A percentile compares a stretch with the other conserved stretches of the same genome.
phyloP scores from a whole-genome alignment of 53 echinoderm and acorn worm species.

The Pentamera pediparva region DNA sequence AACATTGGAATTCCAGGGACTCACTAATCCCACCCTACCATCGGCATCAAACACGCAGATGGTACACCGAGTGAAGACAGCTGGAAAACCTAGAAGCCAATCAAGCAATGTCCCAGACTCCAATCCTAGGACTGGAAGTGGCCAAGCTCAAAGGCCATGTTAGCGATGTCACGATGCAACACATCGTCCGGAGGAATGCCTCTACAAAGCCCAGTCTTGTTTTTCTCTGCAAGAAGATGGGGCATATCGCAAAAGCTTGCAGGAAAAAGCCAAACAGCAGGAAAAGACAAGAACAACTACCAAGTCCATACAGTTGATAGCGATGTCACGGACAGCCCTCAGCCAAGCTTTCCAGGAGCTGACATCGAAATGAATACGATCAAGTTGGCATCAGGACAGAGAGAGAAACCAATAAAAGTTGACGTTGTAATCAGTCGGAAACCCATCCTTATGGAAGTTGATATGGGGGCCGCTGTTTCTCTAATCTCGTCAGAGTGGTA shows the following conservation, averaged over 20 bases:
- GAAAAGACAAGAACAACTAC: background rate
- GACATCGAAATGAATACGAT: constrained; percentile 29
- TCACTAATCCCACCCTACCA: background rate
- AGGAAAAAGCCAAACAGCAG: constrained; percentile 11
- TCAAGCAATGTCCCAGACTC: background rate
- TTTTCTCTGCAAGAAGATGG: constrained; percentile 38
- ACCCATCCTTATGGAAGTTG: constrained; percentile 23
- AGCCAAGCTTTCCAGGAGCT: background rate
- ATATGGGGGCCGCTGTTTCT: constrained; percentile 19
- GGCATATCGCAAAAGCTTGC: constrained; percentile 48
- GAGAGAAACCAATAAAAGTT: background rate
- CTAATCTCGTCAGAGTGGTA: constrained; percentile 13
- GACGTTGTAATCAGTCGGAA: background rate
- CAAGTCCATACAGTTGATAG: background rate
- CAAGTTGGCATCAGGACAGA: background rate
- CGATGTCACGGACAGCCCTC: background rate
- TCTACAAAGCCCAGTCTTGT: background rate
- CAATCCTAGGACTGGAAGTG: background rate
- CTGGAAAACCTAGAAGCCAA: background rate
- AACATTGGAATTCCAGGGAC: background rate
- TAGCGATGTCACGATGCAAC: background rate
- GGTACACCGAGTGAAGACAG: background rate
- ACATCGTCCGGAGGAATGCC: background rate
- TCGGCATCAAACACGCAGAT: background rate
- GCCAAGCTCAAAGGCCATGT: background rate